Evolutionary conservation across 1,140 invertebrate species (phyloP), one percentile per base, ranked within the genome.

Genomic region (Dinothrombium tinctorium): DNA sequence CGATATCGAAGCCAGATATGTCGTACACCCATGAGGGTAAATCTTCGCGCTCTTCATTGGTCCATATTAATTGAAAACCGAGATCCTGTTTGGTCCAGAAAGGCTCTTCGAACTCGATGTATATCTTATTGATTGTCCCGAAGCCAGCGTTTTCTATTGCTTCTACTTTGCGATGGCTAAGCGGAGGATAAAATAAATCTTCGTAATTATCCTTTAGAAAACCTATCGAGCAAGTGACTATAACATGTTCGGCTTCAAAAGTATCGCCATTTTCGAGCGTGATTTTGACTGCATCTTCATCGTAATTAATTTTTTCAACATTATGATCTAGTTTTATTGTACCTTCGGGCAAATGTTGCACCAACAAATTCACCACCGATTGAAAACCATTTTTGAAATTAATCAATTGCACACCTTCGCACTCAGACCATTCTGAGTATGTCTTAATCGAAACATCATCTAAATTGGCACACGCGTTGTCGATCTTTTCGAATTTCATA

Each of bases 111-210:
- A 69, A 79, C 32, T 69, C 56, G 12, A 79, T 51, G 48, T 74
- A 79, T 37, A 86, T 68, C 57, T 79, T 79, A 40, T 72, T 69
- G 21, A 77, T 68, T 4, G 65, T 61, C 33, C 67, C 69, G 57
- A 72, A 78, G 4, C 73, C 74, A 32, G 75, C 58, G 39, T 51
- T 54, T 33, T 68, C 43, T 4, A 51, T 54, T 2, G 68, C 51
- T 17, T 53, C 44, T 2, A 11, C 11, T 47, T 62, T 62, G 14
- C 41, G 25, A 15, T 43, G 3, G 19, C 73, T 71, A 25, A 77
- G 55, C 15, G 42, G 14, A 4, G 73, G 72, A 12, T 48, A 25
- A 40, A 62, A 61, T 49, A 71, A 69, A 43, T 66, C 57, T 19
- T 51, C 54, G 23, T 60, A 42, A 40, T 63, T 58, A 29, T 59